A percentile compares a stretch with the other conserved stretches of the same genome.
These are phyloP conservation scores for Yponomeuta sedellus DNA, from an alignment of 2,888 invertebrate species.

Conservation along the genomic window DNA sequence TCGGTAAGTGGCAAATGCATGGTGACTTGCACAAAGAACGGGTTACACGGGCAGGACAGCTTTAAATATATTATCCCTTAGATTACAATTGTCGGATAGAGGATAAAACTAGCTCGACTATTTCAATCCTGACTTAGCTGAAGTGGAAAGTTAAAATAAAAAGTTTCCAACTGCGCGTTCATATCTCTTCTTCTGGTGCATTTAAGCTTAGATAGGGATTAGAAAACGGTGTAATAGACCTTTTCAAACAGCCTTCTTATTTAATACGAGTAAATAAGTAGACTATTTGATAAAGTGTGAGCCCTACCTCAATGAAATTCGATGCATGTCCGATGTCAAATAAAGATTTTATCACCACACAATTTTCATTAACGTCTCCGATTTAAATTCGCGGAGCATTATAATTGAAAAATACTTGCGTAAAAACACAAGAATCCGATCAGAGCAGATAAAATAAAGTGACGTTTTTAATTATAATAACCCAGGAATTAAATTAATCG, in stretches of 20 bases:
- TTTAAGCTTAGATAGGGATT: background rate
- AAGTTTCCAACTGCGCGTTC: background rate
- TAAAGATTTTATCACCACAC: background rate
- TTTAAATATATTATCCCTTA: no score
- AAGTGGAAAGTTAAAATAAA: background rate
- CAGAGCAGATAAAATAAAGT: conserved; percentile 14
- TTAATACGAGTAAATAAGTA: no score
- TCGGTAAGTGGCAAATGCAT: conserved; percentile 27
- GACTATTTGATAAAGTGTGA: no score
- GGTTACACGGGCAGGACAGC: background rate
- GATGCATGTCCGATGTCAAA: background rate
- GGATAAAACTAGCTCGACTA: background rate
- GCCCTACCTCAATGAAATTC: no score
- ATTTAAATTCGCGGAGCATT: conserved; percentile 1
- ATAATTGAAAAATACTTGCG: conserved; percentile 8
- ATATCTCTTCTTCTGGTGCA: background rate
- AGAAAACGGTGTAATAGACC: no score
- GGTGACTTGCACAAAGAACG: conserved; percentile 32
- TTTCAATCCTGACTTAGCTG: background rate
- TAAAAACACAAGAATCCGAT: conserved; percentile 5
- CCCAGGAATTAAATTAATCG: conserved; percentile 14
- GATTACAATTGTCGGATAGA: no score
- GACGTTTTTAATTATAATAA: conserved; percentile 15
- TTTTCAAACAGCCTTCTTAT: no score
- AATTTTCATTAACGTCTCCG: background rate